Conservation (phyloP, 2,113 vertebrate species). For the Bufo gargarizans region DNA sequence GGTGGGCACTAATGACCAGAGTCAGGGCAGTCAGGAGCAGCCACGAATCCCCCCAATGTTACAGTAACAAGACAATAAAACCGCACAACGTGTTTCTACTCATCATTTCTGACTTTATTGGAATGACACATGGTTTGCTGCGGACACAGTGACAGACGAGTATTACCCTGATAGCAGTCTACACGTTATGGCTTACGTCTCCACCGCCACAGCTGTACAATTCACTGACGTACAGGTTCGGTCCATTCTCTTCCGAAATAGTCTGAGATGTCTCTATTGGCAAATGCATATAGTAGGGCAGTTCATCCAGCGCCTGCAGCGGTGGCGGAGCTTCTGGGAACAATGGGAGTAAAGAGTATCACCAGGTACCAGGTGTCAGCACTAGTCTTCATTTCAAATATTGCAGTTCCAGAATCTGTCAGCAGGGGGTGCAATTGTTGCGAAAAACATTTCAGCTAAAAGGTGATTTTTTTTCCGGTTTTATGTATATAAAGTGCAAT, state of each 20-base stretch:
- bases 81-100: neutral
- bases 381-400: neutral
- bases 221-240: neutral
- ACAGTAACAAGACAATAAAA: neutral
- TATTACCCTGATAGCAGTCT: constrained; percentile 68
- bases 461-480: neutral
- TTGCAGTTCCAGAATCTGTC: neutral
- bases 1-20: neutral
- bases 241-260: neutral
- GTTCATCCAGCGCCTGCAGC: neutral
- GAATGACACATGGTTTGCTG: neutral
- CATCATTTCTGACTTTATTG: constrained; percentile 34
- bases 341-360: neutral
- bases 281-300: neutral
- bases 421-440: neutral
- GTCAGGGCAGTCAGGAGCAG: neutral
- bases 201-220: constrained; percentile 58
- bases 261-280: neutral
- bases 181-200: constrained; percentile 68
- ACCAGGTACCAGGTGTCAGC: neutral
- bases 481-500: neutral
- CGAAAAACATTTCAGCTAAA: neutral
- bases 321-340: neutral
- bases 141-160: constrained; percentile 33
- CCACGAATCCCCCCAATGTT: neutral